phyloP scores from a whole-genome alignment of 1,140 invertebrate species.

The Anastrepha ludens region DNA sequence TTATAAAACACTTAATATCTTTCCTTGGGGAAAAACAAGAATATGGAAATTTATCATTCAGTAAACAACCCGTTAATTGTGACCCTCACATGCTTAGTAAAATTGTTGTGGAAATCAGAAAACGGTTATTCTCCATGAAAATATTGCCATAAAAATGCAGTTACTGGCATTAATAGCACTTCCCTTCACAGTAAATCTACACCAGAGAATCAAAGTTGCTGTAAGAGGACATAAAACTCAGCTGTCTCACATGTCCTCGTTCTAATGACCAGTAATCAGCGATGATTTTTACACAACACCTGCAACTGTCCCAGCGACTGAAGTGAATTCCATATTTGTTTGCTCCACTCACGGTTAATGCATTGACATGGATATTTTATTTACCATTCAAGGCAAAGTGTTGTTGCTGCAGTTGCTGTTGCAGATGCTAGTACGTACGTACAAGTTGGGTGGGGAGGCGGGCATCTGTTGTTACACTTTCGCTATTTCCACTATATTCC shows the following conservation, averaged over 20 bases:
- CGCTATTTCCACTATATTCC: constrained; percentile 31
- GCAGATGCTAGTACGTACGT: not conserved
- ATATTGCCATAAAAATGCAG: too few relatives aligned
- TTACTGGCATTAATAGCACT: too few relatives aligned
- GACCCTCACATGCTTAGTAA: too few relatives aligned
- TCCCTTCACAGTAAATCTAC: not conserved
- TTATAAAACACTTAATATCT: too few relatives aligned
- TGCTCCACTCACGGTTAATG: constrained; percentile 15
- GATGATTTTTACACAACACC: not conserved
- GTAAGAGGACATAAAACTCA: not conserved
- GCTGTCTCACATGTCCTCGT: constrained; percentile 32
- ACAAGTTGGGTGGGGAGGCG: too few relatives aligned
- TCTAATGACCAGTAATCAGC: constrained; percentile 25
- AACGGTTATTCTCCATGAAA: too few relatives aligned
- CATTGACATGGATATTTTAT: constrained; percentile 33
- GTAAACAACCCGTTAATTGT: too few relatives aligned
- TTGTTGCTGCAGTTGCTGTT: not conserved
- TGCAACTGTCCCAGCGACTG: not conserved
- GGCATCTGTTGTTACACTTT: not conserved
- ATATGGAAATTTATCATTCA: too few relatives aligned
- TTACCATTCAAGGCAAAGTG: not conserved
- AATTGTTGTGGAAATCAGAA: too few relatives aligned
- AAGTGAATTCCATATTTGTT: constrained; percentile 18
- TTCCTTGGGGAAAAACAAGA: too few relatives aligned
- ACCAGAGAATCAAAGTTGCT: not conserved